phyloP scores from a whole-genome alignment of 2,888 invertebrate genomes.

The Drosophila flavopinicola region DNA sequence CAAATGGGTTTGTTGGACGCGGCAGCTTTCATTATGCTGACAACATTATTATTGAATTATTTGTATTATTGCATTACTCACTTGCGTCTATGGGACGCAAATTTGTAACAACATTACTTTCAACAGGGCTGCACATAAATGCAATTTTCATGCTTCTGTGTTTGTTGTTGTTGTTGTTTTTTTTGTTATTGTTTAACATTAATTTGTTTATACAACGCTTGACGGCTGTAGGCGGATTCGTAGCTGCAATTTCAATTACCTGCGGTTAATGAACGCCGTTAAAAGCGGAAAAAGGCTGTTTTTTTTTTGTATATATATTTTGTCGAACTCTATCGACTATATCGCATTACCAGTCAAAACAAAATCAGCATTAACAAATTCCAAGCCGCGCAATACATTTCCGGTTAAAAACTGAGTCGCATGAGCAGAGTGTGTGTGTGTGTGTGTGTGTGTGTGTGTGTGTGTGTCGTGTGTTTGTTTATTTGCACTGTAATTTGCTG shows the following conservation, averaged over 20 bases:
- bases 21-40: slow-evolving; percentile 59
- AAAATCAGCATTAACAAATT: slow-evolving; percentile 36
- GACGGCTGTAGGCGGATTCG: slow-evolving; percentile 23
- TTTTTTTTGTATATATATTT: slow-evolving; percentile 14
- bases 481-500: slow-evolving; percentile 65
- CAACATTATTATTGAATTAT: slow-evolving; percentile 73
- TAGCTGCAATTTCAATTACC: slow-evolving; percentile 48
- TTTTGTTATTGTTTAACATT: slow-evolving; percentile 65
- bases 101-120: slow-evolving; percentile 41
- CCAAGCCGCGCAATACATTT: slow-evolving; percentile 55
- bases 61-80: slow-evolving; percentile 74
- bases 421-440: slow-evolving; percentile 15
- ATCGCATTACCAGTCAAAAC: slow-evolving; percentile 54
- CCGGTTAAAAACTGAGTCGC: slow-evolving; percentile 37
- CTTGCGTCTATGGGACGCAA: slow-evolving; percentile 29
- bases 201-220: slow-evolving; percentile 66
- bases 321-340: slow-evolving; percentile 16
- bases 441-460: slow-evolving; percentile 2
- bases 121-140: slow-evolving; percentile 30
- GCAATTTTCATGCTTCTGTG: slow-evolving; percentile 48
- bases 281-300: slow-evolving; percentile 47
- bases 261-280: slow-evolving; percentile 67
- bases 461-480: slow-evolving; percentile 12
- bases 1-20: slow-evolving; percentile 14
- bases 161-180: slow-evolving; percentile 3